phyloP scores from a whole-genome alignment of 2,888 invertebrate species.

The Harmothoe impar region DNA sequence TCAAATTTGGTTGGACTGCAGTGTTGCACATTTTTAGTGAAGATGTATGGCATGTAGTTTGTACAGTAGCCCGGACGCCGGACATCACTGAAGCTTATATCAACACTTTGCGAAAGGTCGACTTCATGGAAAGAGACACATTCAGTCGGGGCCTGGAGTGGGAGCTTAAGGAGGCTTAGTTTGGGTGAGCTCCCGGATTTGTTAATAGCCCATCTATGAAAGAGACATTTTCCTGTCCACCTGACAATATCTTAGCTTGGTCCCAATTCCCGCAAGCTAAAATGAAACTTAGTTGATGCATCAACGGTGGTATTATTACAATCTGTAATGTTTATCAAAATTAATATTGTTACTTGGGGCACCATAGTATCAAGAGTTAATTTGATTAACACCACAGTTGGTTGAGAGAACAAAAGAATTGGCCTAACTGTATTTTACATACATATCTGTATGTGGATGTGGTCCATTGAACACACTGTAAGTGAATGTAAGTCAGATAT shows the following conservation, averaged over 20 bases:
- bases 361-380: too few species aligned
- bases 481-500: too few species aligned
- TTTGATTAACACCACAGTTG: too few species aligned
- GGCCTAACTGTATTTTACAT: too few species aligned
- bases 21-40: neutral
- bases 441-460: too few species aligned
- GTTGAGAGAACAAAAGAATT: too few species aligned
- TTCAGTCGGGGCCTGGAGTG: neutral
- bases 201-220: neutral
- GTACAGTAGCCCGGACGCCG: neutral
- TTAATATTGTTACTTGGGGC: too few species aligned
- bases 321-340: too few species aligned
- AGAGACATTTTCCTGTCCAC: neutral
- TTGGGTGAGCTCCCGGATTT: neutral
- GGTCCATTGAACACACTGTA: too few species aligned
- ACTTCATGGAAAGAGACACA: neutral
- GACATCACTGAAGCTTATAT: neutral
- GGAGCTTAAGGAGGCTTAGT: neutral
- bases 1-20: neutral
- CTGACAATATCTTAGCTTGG: neutral
- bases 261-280: neutral
- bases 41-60: neutral
- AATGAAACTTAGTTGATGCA: neutral
- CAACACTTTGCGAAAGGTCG: neutral
- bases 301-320: neutral